These are phyloP conservation scores for Luidia sarsii DNA, from an alignment of 53 echinoderm and acorn worm species.

Conservation along the genomic window DNA sequence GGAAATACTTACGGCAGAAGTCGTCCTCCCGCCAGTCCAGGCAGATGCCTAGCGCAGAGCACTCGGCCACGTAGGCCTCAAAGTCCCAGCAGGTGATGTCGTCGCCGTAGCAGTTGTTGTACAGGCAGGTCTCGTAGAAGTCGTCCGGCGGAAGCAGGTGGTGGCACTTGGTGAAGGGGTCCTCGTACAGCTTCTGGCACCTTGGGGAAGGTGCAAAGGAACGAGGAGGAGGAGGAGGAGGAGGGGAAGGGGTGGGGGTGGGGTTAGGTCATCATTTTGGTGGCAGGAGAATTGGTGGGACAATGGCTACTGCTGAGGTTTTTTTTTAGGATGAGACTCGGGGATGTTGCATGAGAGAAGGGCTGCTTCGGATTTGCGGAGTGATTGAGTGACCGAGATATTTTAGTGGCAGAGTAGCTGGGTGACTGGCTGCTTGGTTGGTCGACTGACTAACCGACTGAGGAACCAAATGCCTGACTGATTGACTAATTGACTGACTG, in stretches of 20 bases:
- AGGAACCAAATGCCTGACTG: no score
- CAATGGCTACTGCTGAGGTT: not conserved
- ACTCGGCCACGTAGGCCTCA: constrained; percentile 64
- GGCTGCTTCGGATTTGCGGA: no score
- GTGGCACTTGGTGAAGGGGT: constrained; percentile 64
- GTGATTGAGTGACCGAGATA: no score
- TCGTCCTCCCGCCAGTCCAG: constrained; percentile 80
- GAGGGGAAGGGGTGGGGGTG: no score
- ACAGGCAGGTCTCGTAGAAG: constrained; percentile 60
- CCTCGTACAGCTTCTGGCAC: constrained; percentile 67
- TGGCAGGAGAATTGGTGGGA: constrained; percentile 27
- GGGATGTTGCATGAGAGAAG: no score
- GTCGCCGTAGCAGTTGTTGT: constrained; percentile 63
- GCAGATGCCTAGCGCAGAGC: constrained; percentile 59
- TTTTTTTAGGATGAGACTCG: not conserved
- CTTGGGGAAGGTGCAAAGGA: not conserved
- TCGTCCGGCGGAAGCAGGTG: constrained; percentile 46
- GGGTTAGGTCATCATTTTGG: constrained; percentile 16
- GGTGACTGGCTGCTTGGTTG: no score
- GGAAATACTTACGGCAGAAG: constrained; percentile 92
- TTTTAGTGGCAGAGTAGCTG: no score
- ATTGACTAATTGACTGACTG: no score
- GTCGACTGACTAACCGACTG: no score
- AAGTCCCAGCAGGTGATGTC: constrained; percentile 68
- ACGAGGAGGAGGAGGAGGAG: no score